These are phyloP conservation scores for Aleiodes sp. DNA, from an alignment of 1,140 invertebrate genomes.

Conservation along the genomic window DNA sequence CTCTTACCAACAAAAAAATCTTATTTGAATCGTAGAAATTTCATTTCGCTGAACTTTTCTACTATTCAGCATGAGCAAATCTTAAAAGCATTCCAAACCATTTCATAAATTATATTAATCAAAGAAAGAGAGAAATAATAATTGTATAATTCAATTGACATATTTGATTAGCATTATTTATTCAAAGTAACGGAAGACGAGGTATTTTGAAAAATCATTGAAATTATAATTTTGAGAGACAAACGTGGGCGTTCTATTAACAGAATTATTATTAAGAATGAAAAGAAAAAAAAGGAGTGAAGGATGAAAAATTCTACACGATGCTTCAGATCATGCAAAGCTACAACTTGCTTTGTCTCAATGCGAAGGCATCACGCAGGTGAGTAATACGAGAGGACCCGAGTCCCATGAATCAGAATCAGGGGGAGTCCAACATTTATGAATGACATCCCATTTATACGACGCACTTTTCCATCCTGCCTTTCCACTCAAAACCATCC, in stretches of 20 bases:
- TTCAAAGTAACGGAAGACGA: no score
- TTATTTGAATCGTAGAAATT: background rate
- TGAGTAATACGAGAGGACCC: slow-evolving; percentile 50
- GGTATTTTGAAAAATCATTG: background rate
- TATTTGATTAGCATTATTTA: no score
- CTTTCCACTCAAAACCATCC: background rate
- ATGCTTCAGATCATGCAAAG: slow-evolving; percentile 3
- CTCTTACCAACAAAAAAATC: background rate
- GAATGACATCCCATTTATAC: slow-evolving; percentile 57
- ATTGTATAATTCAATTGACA: no score
- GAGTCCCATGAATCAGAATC: slow-evolving; percentile 54
- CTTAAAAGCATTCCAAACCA: background rate
- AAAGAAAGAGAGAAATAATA: no score
- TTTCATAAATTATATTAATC: no score
- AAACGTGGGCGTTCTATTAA: background rate
- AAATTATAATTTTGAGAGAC: background rate
- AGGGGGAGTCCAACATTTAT: slow-evolving; percentile 46
- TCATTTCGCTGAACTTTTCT: slow-evolving; percentile 1
- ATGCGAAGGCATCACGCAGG: slow-evolving; percentile 12
- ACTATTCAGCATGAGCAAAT: background rate
- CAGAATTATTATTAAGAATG: background rate
- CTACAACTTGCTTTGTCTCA: slow-evolving; percentile 15
- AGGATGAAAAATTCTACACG: background rate
- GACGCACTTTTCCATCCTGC: slow-evolving; percentile 34
- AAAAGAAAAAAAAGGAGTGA: background rate